Conservation (phyloP, 2,888 invertebrate species). For the Cryptosula pallasiana region DNA sequence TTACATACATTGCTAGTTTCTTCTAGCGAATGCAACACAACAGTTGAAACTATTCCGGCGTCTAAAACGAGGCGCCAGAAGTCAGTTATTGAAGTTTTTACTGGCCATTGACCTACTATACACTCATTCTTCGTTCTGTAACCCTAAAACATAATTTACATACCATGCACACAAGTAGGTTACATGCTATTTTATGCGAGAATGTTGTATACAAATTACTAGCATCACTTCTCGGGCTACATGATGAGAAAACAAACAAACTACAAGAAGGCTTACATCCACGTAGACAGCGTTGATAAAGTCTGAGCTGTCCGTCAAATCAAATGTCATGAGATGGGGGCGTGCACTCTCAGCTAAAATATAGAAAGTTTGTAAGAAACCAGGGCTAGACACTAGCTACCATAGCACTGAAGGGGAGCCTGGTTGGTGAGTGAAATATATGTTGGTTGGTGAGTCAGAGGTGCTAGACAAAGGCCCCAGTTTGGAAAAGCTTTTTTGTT, state of each 20-base stretch:
- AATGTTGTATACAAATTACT: no score
- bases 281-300: slow-evolving; percentile 98
- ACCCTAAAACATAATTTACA: slow-evolving; percentile 60
- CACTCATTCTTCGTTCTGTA: slow-evolving; percentile 88
- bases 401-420: no score
- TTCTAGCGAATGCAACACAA: slow-evolving; percentile 67
- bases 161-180: background rate
- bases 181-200: background rate
- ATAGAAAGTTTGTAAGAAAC: no score
- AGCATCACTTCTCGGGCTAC: no score
- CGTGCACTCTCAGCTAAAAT: slow-evolving; percentile 90
- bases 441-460: no score
- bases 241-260: no score
- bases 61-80: slow-evolving; percentile 98
- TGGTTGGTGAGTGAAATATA: no score
- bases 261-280: no score
- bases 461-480: no score
- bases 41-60: slow-evolving; percentile 92
- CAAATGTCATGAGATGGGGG: slow-evolving; percentile 82
- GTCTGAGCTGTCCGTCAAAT: slow-evolving; percentile 83
- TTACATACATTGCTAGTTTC: background rate
- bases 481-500: no score
- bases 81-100: slow-evolving; percentile 84
- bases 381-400: no score
- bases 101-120: slow-evolving; percentile 97